Base-by-base conservation (phyloP, 2,888 invertebrate genomes). In the Tyria jacobaeae region DNA sequence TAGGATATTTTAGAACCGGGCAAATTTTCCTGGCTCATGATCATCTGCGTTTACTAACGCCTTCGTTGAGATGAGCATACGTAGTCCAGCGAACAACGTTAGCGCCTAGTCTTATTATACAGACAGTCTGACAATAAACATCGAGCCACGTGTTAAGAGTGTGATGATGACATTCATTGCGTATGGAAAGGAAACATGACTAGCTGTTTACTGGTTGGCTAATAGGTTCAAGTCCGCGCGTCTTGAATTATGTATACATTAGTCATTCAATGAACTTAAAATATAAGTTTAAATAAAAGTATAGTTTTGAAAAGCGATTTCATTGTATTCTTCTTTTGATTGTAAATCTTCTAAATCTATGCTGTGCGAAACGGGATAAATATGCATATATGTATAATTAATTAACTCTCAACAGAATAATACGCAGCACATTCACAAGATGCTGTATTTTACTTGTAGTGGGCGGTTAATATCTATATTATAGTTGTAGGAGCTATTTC, bases 61-160 rank as follows among this genome's bases (percentile, higher is more conserved):
- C 27, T 31, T 31, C 0, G n/a, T 5, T 7, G 41, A 17, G 9
- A 9, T n/a, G 9, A 17, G 17, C 17, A 3, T 17, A 21, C 0
- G 9, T 41, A 10, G 17, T 41, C 6, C 17, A 17, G 17, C 17
- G 41, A 17, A 17, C 15, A 44, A 55, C 44, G 44, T 44, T 44
- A 31, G 17, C 41, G 41, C 31, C 15, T 31, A 31, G 17, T 31
- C 21, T 51, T 4, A 51, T 51, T 51, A 4, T 41, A 21, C 21
- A 31, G 54, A 44, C 31, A 54, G 27, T 54, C 31, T 21, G 27
- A 54, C 44, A 54, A 41, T 31, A 17, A 17, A 7, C 31, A 44
- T 7, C 6, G n/a, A 5, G 52, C 15, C 53, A 25, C 39, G 12
- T 24, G 35, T 12, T n/a, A 25, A 37, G 24, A n/a, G n/a, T 24